These are phyloP conservation scores for Ammospiza nelsoni DNA, from an alignment of 2,113 vertebrate genomes.

Conservation along the genomic window DNA sequence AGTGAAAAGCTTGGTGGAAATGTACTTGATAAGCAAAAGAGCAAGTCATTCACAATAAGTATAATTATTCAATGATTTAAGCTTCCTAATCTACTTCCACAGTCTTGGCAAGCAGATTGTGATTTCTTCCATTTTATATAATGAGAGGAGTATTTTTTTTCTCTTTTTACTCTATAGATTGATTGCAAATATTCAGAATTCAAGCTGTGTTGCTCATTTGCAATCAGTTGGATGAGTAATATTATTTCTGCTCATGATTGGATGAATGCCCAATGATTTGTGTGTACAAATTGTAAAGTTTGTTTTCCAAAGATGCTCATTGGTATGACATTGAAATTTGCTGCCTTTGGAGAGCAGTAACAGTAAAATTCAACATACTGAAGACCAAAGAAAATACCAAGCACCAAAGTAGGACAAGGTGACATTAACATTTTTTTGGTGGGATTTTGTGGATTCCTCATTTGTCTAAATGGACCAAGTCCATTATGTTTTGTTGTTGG, in stretches of 20 bases:
- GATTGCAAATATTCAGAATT: constrained; percentile 70
- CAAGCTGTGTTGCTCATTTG: constrained; percentile 68
- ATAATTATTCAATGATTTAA: constrained; percentile 67
- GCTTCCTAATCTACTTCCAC: constrained; percentile 62
- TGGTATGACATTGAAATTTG: constrained; percentile 56
- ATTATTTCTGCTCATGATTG: constrained; percentile 61
- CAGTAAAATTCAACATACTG: not conserved
- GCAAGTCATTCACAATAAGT: constrained; percentile 63
- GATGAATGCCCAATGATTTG: constrained; percentile 62
- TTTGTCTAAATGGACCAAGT: not conserved
- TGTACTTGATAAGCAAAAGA: constrained; percentile 60
- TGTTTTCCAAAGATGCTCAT: constrained; percentile 47
- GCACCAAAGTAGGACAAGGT: not conserved
- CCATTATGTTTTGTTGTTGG: not conserved
- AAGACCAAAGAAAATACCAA: not conserved
- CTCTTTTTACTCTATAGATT: constrained; percentile 52
- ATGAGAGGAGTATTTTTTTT: constrained; percentile 39
- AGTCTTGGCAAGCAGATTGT: constrained; percentile 56
- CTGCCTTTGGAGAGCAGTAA: not conserved
- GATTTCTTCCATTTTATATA: constrained; percentile 63
- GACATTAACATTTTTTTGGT: not conserved
- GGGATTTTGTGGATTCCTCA: not conserved
- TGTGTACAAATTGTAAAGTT: constrained; percentile 59
- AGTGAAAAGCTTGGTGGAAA: constrained; percentile 33
- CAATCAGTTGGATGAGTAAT: constrained; percentile 65